These are phyloP conservation scores for Pempheris klunzingeri DNA, from an alignment of 2,797 vertebrate species.

Conservation along the genomic window DNA sequence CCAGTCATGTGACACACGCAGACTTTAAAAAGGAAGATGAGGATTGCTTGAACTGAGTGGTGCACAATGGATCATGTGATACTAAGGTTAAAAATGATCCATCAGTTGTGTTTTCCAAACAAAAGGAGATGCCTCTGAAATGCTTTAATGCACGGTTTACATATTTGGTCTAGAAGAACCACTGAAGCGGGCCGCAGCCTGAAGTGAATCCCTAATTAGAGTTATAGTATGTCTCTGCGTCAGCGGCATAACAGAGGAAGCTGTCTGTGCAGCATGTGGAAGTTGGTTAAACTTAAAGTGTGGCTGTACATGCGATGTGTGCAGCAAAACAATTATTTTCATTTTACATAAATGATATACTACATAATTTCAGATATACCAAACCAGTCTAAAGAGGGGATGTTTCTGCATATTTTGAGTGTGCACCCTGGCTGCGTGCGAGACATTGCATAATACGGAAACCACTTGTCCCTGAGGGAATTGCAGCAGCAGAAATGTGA, in stretches of 20 bases:
- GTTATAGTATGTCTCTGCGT: background rate
- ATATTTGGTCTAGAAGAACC: background rate
- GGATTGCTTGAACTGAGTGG: no score
- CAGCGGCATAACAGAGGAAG: background rate
- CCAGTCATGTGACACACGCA: background rate
- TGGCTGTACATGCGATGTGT: background rate
- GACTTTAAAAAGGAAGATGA: background rate
- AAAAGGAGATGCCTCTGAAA: background rate
- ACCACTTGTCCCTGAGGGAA: slow-evolving; percentile 38
- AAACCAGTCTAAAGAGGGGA: background rate
- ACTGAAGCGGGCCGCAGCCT: background rate
- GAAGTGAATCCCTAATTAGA: background rate
- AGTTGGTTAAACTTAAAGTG: background rate
- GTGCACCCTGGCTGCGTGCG: slow-evolving; percentile 5
- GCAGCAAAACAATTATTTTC: background rate
- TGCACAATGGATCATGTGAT: background rate
- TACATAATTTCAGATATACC: background rate
- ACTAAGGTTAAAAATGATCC: background rate
- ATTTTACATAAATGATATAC: background rate
- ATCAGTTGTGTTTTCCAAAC: background rate
- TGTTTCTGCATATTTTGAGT: slow-evolving; percentile 20
- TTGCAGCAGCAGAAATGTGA: slow-evolving; percentile 65
- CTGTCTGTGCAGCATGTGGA: background rate
- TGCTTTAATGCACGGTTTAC: background rate
- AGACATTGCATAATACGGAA: slow-evolving; percentile 47